Evolutionary conservation across 2,888 invertebrate species (phyloP), one percentile per base, ranked within the genome.

Genomic region (Heliconius erato): DNA sequence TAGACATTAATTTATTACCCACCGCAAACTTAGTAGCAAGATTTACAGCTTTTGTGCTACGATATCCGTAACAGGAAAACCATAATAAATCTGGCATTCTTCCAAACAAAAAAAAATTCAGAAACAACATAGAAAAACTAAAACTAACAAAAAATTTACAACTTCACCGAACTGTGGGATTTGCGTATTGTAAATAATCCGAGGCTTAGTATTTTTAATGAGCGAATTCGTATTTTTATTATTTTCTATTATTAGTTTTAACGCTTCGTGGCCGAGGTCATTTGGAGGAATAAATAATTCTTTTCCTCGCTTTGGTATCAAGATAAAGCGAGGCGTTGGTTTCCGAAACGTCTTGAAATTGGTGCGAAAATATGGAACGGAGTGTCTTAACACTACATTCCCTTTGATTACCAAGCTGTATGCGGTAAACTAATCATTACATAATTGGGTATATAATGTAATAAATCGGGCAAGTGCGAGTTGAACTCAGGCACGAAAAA

Each of bases 41-140:
- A 78, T 78, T 78, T 78, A 78, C 67, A 44, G 44, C 77, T 44
- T 78, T 78, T 78, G 77, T 28, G 77, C 67, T 19, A 67, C 77
- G 67, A 67, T 67, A 67, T 67, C 44, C 77, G 77, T 78, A 78
- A 78, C 77, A 78, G 77, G 77, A 78, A 78, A 78, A 78, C 67
- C 65, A 14, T 26, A 67, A 78, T 78, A 78, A 78, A 78, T 76
- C 63, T 76, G 59, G 16, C 59, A 76, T 76, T 35, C 35, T 76
- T 74, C 54, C 54, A 72, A 59, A 59, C 49, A 12, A 14, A 28
- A 68, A 40, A 28, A 81, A 44, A 59, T 26, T 49, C 63, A n/a
- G 63, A 76, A 76, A 76, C 16, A 54, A 54, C 28, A 12, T 49
- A 78, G 65, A 49, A 68, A 68, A 79, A 79, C 44, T 67, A 79